These are phyloP conservation scores for Aphaenogaster ashmeadi DNA, from an alignment of 1,140 invertebrate genomes.

Conservation along the genomic window DNA sequence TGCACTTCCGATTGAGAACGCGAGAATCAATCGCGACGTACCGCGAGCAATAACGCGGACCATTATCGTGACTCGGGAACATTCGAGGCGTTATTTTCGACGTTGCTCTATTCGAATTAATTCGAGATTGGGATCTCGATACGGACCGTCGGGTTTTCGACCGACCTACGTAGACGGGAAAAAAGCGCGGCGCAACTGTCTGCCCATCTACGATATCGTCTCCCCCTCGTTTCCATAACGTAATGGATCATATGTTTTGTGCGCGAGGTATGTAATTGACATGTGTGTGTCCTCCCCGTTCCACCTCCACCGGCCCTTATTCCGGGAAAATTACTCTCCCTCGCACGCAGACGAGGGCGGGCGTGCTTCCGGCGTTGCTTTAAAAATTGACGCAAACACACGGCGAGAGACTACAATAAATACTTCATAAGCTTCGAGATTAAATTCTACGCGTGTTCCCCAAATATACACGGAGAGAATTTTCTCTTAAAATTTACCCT, in stretches of 20 bases:
- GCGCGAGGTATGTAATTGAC: constrained; percentile 43
- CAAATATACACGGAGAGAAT: too few species aligned
- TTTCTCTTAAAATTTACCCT: too few species aligned
- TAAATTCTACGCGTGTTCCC: not conserved
- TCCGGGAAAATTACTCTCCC: constrained; percentile 49
- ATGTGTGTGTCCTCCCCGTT: constrained; percentile 23
- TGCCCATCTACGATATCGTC: not conserved
- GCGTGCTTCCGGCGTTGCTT: constrained; percentile 11
- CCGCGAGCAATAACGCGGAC: not conserved
- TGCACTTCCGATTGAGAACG: constrained; percentile 2
- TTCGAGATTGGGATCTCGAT: constrained; percentile 29
- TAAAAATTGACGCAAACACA: constrained; percentile 41
- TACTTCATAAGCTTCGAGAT: not conserved
- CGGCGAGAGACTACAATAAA: not conserved
- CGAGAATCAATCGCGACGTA: not conserved
- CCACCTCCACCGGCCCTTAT: not conserved
- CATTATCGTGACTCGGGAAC: constrained; percentile 1
- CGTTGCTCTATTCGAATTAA: constrained; percentile 9
- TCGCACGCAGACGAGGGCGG: constrained; percentile 17
- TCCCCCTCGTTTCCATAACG: constrained; percentile 53
- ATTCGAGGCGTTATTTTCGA: not conserved
- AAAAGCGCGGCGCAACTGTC: constrained; percentile 12
- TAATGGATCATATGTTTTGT: constrained; percentile 47
- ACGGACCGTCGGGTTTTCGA: not conserved
- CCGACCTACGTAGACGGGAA: not conserved